Evolutionary conservation across 2,113 vertebrate genomes (phyloP).

Genomic region (Pterophyllum scalare): DNA sequence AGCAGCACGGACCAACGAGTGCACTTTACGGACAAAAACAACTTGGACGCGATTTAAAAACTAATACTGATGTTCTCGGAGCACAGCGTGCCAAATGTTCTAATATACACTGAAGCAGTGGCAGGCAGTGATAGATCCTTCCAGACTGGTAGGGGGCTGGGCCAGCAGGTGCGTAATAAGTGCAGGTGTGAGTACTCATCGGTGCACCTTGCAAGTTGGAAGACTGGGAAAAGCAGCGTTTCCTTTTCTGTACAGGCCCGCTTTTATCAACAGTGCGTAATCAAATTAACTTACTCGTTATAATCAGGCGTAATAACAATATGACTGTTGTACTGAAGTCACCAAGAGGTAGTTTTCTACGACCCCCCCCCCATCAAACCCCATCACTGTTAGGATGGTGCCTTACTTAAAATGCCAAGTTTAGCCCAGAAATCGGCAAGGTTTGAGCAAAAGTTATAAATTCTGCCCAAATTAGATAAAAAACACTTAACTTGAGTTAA

Average conservation of each 20-base stretch:
- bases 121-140: not conserved
- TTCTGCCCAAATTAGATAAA: not conserved
- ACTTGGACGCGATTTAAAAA: not conserved
- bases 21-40: not conserved
- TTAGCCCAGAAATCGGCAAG: not conserved
- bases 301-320: not conserved
- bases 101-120: not conserved
- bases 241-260: not conserved
- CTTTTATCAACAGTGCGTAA: accelerated
- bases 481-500: not conserved
- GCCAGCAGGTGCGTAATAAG: constrained; percentile 37
- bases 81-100: not conserved
- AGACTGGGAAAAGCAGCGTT: not conserved
- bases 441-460: constrained; percentile 5
- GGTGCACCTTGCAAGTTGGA: not conserved
- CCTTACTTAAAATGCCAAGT: not conserved
- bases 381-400: not conserved
- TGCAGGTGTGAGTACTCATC: not conserved
- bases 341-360: not conserved
- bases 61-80: not conserved
- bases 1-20: not conserved
- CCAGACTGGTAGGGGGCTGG: constrained; percentile 5
- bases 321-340: not conserved
- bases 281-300: not conserved
- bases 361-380: not conserved